Conservation (phyloP, 92 coral and sea anemone genomes). For the Blastomussa wellsi region DNA sequence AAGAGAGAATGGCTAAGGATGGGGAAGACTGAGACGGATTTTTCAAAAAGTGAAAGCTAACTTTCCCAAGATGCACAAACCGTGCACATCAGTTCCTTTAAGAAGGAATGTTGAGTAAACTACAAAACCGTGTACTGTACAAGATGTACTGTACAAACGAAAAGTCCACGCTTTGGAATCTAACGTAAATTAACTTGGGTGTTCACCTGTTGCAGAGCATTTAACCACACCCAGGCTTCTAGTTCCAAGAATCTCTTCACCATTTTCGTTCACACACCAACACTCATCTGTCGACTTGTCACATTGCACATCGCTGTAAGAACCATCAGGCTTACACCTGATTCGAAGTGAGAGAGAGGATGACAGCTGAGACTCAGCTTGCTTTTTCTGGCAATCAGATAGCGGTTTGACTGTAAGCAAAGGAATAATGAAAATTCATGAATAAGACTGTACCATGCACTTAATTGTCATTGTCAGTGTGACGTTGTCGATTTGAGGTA, state of each 20-base stretch:
- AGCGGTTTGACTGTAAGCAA: slow-evolving; percentile 42
- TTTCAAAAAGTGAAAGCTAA: no score
- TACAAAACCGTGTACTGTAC: no score
- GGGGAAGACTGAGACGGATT: no score
- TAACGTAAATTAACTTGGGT: background rate
- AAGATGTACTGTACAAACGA: background rate
- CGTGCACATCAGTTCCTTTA: no score
- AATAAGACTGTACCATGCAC: background rate
- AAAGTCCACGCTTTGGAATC: background rate
- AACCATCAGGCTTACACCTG: slow-evolving; percentile 68
- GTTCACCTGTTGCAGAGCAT: slow-evolving; percentile 50
- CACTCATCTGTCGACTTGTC: slow-evolving; percentile 62
- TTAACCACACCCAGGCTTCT: slow-evolving; percentile 62
- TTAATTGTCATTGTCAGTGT: no score
- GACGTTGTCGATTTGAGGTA: no score
- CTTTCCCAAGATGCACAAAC: no score
- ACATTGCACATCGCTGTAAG: slow-evolving; percentile 76
- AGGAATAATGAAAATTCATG: background rate
- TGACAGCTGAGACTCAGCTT: slow-evolving; percentile 52
- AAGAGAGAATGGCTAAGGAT: no score
- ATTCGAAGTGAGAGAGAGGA: slow-evolving; percentile 20
- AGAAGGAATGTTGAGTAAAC: no score
- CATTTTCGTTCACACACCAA: slow-evolving; percentile 77
- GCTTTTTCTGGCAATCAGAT: slow-evolving; percentile 57
- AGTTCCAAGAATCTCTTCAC: slow-evolving; percentile 69